phyloP scores from a whole-genome alignment of 2,113 vertebrate genomes.

The Micronisus gabar region DNA sequence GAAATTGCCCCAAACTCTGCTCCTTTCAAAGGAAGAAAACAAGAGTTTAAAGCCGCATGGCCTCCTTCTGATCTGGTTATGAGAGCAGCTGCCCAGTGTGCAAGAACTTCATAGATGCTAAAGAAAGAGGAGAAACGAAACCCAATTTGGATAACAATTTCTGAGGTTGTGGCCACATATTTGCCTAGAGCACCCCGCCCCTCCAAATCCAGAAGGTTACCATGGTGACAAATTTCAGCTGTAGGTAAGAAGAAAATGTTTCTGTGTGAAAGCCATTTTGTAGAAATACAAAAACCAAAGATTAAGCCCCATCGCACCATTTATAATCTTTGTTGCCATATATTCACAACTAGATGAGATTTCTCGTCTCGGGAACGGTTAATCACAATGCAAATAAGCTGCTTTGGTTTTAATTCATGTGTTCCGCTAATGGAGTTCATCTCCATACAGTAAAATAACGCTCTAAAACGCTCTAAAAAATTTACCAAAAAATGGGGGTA shows the following conservation, averaged over 20 bases:
- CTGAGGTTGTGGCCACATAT: neutral
- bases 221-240: slow-evolving; percentile 63
- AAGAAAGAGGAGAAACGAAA: neutral
- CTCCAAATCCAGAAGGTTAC: slow-evolving; percentile 53
- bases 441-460: neutral
- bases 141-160: neutral
- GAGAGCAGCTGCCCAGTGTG: neutral
- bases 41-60: neutral
- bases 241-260: slow-evolving; percentile 54
- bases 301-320: slow-evolving; percentile 34
- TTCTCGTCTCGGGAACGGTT: neutral
- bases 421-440: slow-evolving; percentile 3
- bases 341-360: slow-evolving; percentile 15
- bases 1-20: neutral
- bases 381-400: slow-evolving; percentile 36
- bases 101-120: neutral
- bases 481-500: neutral
- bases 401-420: slow-evolving; percentile 38
- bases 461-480: no score
- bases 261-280: slow-evolving; percentile 50
- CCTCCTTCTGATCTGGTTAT: neutral
- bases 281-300: slow-evolving; percentile 52
- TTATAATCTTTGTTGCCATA: slow-evolving; percentile 4
- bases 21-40: neutral
- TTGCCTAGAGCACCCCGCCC: slow-evolving; percentile 25